Evolutionary conservation across 1,140 invertebrate species (phyloP).

Genomic region (Diprion similis): DNA sequence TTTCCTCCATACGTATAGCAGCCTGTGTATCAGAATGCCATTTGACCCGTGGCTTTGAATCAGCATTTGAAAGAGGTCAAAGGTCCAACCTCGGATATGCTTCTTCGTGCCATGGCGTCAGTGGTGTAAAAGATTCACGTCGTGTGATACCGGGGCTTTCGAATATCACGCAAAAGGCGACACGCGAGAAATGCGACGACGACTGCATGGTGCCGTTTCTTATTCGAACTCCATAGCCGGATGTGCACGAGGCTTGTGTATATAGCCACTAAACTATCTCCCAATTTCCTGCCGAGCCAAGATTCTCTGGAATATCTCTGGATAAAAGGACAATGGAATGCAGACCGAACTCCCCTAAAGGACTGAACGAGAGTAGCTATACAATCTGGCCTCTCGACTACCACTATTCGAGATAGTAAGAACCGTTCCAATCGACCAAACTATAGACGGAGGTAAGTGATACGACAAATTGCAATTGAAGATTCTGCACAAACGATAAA

Average conservation of each 20-base stretch:
- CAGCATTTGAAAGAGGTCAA: neutral
- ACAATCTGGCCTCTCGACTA: neutral
- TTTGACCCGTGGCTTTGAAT: neutral
- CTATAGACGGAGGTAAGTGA: neutral
- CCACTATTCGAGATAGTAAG: neutral
- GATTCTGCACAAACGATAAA: no score
- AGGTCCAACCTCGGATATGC: neutral
- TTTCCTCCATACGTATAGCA: no score
- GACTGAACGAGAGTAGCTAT: neutral
- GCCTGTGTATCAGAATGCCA: neutral
- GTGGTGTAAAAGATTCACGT: neutral
- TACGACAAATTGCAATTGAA: no score
- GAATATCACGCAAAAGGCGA: slow-evolving; percentile 1
- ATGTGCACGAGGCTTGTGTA: neutral
- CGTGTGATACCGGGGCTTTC: slow-evolving; percentile 6
- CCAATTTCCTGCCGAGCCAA: neutral
- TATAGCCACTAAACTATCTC: neutral
- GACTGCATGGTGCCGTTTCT: neutral
- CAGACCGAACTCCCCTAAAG: neutral
- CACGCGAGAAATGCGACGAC: neutral
- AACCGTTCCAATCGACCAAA: neutral
- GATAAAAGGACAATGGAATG: neutral
- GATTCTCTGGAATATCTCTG: neutral
- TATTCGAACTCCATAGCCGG: neutral
- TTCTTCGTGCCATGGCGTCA: neutral